Percentiles rank a stretch among this genome's conserved stretches.
Conservation (phyloP, 2,888 invertebrate genomes). For the Scaptomyza polygonia region DNA sequence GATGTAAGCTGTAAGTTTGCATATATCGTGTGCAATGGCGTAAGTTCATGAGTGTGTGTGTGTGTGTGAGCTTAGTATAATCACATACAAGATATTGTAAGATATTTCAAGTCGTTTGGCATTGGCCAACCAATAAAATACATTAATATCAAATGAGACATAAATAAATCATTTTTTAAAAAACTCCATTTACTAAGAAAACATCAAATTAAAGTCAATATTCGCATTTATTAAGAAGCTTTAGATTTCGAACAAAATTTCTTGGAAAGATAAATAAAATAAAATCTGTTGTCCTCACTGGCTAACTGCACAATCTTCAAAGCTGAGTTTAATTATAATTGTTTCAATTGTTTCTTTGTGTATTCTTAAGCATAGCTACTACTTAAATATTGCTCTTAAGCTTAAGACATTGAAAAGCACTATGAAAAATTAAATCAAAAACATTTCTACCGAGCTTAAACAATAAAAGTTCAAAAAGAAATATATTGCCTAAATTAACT, state of each 20-base stretch:
- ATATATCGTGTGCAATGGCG: constrained; percentile 34
- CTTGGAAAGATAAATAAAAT: neutral
- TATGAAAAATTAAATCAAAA: neutral
- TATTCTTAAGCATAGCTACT: neutral
- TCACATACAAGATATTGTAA: constrained; percentile 14
- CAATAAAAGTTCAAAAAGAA: neutral
- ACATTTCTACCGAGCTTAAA: neutral
- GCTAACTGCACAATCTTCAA: neutral
- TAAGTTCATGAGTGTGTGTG: constrained; percentile 7
- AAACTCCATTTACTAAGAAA: constrained; percentile 1
- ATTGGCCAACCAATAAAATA: constrained; percentile 19
- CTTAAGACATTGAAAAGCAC: neutral
- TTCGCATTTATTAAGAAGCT: constrained; percentile 5
- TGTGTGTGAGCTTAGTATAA: constrained; percentile 3
- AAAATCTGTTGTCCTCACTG: neutral
- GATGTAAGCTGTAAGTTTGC: constrained; percentile 76
- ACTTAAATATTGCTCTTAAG: neutral
- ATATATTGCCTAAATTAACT: neutral
- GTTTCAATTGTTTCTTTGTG: neutral
- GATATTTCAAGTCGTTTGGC: constrained; percentile 20
- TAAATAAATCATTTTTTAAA: constrained; percentile 40
- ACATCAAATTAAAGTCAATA: neutral
- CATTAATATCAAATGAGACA: constrained; percentile 20
- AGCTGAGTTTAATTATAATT: neutral
- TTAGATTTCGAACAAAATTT: neutral